These are phyloP conservation scores for Xyrauchen texanus DNA, from an alignment of 2,113 vertebrate species.

Conservation along the genomic window DNA sequence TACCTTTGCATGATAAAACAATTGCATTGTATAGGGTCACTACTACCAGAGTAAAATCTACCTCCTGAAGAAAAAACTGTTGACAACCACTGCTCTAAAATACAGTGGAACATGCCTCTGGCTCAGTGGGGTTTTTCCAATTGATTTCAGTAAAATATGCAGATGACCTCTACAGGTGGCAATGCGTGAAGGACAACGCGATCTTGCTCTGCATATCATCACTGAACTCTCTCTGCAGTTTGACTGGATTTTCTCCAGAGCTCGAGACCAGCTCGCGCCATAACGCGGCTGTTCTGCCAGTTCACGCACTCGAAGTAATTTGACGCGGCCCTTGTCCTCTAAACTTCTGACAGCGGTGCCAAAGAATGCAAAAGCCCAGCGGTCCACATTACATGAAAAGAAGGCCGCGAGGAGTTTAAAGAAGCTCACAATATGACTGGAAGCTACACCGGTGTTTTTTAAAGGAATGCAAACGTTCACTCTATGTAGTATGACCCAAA, in stretches of 20 bases:
- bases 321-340: slow-evolving; percentile 47
- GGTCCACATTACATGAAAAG: background rate
- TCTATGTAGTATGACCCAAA: background rate
- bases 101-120: too few relatives aligned
- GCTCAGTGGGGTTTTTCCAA: too few relatives aligned
- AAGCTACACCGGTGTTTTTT: background rate
- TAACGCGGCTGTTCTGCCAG: slow-evolving; percentile 62
- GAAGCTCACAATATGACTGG: too few relatives aligned
- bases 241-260: slow-evolving; percentile 64
- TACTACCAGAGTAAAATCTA: too few relatives aligned
- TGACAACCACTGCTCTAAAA: too few relatives aligned
- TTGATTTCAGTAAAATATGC: background rate
- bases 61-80: too few relatives aligned
- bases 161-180: slow-evolving; percentile 74
- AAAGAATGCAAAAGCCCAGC: background rate
- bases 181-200: slow-evolving; percentile 72
- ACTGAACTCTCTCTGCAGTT: slow-evolving; percentile 69
- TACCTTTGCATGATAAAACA: too few relatives aligned
- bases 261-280: slow-evolving; percentile 72
- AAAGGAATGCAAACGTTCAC: background rate
- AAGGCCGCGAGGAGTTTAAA: background rate
- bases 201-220: slow-evolving; percentile 71
- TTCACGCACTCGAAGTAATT: slow-evolving; percentile 60
- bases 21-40: too few relatives aligned
- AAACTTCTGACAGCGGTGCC: background rate